phyloP scores from a whole-genome alignment of 2,888 invertebrate genomes.

The Cynaeus angustus region DNA sequence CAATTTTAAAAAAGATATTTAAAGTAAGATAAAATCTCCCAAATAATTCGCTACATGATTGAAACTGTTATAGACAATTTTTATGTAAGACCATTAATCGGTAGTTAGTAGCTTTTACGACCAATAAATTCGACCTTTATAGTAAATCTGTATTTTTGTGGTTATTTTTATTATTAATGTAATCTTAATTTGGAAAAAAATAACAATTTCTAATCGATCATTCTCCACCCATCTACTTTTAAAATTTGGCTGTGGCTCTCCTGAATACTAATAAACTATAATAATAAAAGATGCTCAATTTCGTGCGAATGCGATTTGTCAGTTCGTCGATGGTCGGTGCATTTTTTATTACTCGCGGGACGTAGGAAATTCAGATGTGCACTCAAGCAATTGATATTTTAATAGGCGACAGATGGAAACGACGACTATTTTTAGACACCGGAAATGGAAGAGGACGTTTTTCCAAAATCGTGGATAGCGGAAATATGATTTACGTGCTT shows the following conservation, averaged over 20 bases:
- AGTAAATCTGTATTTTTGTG: too few species aligned
- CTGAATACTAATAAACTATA: neutral
- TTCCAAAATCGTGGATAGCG: neutral
- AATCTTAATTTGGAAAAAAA: too few species aligned
- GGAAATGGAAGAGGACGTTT: slow-evolving; percentile 4
- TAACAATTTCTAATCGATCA: too few species aligned
- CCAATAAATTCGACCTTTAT: too few species aligned
- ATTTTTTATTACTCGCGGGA: slow-evolving; percentile 8
- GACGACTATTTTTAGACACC: neutral
- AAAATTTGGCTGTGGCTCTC: neutral
- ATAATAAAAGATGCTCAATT: slow-evolving; percentile 27
- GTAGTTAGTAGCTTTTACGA: too few species aligned
- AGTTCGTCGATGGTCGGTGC: slow-evolving; percentile 6
- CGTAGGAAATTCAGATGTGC: slow-evolving; percentile 2
- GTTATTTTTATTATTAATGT: too few species aligned
- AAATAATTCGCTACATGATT: too few species aligned
- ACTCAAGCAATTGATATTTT: slow-evolving; percentile 15
- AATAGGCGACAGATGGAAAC: slow-evolving; percentile 13
- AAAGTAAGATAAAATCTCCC: too few species aligned
- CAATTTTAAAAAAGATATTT: too few species aligned
- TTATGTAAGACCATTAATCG: too few species aligned
- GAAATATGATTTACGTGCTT: neutral
- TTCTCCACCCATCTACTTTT: neutral
- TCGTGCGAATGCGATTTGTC: slow-evolving; percentile 2
- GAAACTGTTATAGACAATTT: too few species aligned